Evolutionary conservation across 2,113 vertebrate genomes (phyloP).

Genomic region (Tor tambroides): DNA sequence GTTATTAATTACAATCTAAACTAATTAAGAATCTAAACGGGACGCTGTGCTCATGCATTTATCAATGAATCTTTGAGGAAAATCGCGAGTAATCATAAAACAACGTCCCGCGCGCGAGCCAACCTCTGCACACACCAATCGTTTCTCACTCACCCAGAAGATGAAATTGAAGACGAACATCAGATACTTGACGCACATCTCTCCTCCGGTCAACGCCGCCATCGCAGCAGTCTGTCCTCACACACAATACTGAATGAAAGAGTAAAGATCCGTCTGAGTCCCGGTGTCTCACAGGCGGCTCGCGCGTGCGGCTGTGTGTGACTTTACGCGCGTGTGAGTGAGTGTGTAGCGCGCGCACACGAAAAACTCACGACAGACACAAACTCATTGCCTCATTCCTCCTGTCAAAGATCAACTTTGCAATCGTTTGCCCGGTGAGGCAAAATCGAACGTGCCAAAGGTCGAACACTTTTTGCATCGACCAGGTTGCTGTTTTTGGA

Average conservation of each 20-base stretch:
- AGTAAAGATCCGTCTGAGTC: conserved; percentile 13
- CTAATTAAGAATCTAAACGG: not conserved
- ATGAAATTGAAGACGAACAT: conserved; percentile 94
- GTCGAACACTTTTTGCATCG: not conserved
- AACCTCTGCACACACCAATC: not conserved
- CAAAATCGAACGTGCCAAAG: not conserved
- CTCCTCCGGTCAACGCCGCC: conserved; percentile 87
- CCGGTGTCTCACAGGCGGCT: not conserved
- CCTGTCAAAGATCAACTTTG: not conserved
- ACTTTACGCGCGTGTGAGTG: not conserved
- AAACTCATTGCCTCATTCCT: not conserved
- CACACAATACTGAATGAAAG: not conserved
- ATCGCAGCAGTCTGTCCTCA: conserved; percentile 55
- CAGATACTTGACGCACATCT: conserved; percentile 92
- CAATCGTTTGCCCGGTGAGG: not conserved
- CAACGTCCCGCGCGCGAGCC: not conserved
- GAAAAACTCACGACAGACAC: not conserved
- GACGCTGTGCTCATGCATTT: not conserved
- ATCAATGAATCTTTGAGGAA: not conserved
- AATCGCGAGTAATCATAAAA: not conserved
- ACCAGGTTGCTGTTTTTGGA: not conserved
- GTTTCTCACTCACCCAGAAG: conserved; percentile 88
- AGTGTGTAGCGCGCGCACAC: conserved; percentile 20
- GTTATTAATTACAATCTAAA: not conserved
- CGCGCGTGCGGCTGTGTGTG: conserved; percentile 13